phyloP scores from a whole-genome alignment of 2,113 vertebrate genomes.

The Raja brachyura region DNA sequence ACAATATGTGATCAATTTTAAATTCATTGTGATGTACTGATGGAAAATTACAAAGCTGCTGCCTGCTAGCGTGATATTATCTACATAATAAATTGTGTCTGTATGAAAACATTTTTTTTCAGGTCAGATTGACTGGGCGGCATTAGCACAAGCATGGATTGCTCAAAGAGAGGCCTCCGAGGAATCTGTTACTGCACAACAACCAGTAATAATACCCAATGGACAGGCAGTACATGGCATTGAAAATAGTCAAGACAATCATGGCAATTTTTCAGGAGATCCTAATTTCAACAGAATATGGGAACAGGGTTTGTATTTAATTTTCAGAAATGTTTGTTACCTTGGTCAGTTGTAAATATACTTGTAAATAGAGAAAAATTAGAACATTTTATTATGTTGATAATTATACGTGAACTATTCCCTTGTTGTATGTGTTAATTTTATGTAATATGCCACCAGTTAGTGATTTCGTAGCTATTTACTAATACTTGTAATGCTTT shows the following conservation, averaged over 20 bases:
- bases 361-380: not conserved
- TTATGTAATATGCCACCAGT: not conserved
- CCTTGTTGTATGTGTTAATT: not conserved
- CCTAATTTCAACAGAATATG: constrained; percentile 87
- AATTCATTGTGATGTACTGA: not conserved
- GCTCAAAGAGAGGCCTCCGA: constrained; percentile 92
- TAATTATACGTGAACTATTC: not conserved
- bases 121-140: constrained; percentile 99
- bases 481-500: not conserved
- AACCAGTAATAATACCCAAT: constrained; percentile 73
- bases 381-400: not conserved
- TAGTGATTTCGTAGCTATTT: not conserved
- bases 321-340: not conserved
- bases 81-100: constrained; percentile 43
- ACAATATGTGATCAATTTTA: not conserved
- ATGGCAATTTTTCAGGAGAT: constrained; percentile 80
- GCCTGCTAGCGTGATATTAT: not conserved
- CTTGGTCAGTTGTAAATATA: not conserved
- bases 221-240: constrained; percentile 81
- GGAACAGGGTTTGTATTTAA: constrained; percentile 78
- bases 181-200: constrained; percentile 63
- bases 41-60: not conserved
- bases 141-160: constrained; percentile 97
- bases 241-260: constrained; percentile 78
- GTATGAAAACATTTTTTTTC: constrained; percentile 37